Percentiles rank a stretch among this genome's conserved stretches.
Conservation (phyloP, 2,113 vertebrate genomes). For the Trematomus loennbergii region DNA sequence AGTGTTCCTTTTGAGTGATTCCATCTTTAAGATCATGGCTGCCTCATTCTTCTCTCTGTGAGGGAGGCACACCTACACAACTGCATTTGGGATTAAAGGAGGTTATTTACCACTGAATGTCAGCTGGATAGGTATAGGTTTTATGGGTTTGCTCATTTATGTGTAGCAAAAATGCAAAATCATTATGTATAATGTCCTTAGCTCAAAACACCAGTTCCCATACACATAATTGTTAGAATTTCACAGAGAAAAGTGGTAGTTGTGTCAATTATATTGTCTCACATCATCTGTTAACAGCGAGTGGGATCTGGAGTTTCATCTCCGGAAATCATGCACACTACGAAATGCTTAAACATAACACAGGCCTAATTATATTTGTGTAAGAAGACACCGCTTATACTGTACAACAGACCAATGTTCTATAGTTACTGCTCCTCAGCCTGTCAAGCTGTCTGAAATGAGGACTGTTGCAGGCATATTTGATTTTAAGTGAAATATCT, state of each 20-base stretch:
- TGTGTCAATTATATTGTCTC: not conserved
- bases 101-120: slow-evolving; percentile 52
- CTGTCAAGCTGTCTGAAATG: too few relatives aligned
- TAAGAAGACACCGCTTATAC: too few relatives aligned
- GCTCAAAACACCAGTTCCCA: not conserved
- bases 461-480: too few relatives aligned
- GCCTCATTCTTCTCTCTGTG: slow-evolving; percentile 50
- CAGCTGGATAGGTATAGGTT: slow-evolving; percentile 13
- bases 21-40: slow-evolving; percentile 69
- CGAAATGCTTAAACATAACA: not conserved
- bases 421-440: too few relatives aligned
- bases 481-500: too few relatives aligned
- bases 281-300: not conserved
- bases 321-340: not conserved
- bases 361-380: too few relatives aligned
- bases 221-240: not conserved
- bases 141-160: slow-evolving; percentile 32
- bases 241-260: not conserved
- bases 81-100: slow-evolving; percentile 16
- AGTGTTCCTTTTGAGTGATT: slow-evolving; percentile 80
- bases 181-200: not conserved
- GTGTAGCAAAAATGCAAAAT: slow-evolving; percentile 5
- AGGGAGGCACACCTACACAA: slow-evolving; percentile 32
- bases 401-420: too few relatives aligned
- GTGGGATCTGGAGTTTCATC: not conserved